Conservation (phyloP, 2,888 invertebrate genomes). For the Cryptus viduatorius region DNA sequence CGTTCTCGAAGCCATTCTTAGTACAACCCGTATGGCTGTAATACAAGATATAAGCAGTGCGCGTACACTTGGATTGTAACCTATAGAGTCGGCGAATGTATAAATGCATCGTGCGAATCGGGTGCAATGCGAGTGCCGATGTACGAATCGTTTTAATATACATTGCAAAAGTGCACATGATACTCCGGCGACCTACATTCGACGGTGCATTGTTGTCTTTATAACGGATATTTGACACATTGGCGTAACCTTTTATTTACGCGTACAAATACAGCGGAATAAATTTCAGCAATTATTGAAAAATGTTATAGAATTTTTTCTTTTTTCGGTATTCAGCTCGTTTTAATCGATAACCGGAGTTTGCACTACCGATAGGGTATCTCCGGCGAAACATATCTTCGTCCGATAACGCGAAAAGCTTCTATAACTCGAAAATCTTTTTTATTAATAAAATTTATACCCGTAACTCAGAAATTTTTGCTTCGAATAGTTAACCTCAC, state of each 20-base stretch:
- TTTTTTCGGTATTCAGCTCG: background rate
- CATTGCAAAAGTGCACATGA: too few species aligned
- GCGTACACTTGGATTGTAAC: background rate
- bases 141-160: background rate
- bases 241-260: background rate
- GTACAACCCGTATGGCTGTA: slow-evolving; percentile 1
- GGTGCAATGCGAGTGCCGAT: background rate
- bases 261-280: background rate
- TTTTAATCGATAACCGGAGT: background rate
- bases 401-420: slow-evolving; percentile 2
- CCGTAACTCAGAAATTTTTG: background rate
- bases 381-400: background rate
- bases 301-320: background rate
- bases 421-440: background rate
- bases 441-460: background rate
- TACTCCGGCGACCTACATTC: background rate
- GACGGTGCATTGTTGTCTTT: background rate
- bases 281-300: background rate
- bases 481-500: background rate
- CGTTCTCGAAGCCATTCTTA: slow-evolving; percentile 1
- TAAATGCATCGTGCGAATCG: slow-evolving; percentile 11
- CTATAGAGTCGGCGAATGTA: background rate
- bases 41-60: background rate
- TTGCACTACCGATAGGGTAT: background rate
- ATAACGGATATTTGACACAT: background rate